Base-by-base conservation (phyloP, 2,113 vertebrate species). In the Pollimyrus isidori region DNA sequence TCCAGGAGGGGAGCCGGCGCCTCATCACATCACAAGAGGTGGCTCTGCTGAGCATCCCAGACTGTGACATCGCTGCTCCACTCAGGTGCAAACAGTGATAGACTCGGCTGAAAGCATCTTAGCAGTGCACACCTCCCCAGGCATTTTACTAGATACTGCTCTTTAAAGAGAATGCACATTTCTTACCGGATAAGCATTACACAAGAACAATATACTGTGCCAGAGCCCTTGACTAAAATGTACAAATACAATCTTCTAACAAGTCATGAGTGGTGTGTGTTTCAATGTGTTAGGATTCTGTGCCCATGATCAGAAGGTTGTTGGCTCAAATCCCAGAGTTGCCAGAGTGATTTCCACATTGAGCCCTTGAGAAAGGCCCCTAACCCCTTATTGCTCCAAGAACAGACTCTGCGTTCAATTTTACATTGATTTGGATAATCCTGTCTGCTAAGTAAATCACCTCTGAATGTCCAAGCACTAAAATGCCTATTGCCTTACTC, bases 11-110 rank as follows among this genome's bases (percentile, higher is more conserved):
- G 88, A 97, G 94, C 91, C 95, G 97, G 86, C 96, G 96, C 87
- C 95, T 98, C 87, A 94, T 98, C 86, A 94, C 90, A 39, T 92
- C 91, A 62, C 96, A 97, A 93, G 95, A 97, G 39, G 96, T 94
- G 56, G 92, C 92, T 52, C 92, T 97, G 90, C 94, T 97, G 92
- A 93, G 76, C 35, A 95, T 95, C 91, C 92, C 90, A 3, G 93
- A 95, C 89, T 94, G 96, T 45, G 93, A 95, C 91, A 92, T 95
- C 6, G 92, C 93, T 35, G 93, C 95, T 42, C 95, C 94, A 15
- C 93, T 96, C 91, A 97, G 96, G 97, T 97, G 94, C 92, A 49
- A 23, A 73, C 10, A 58, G 19, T 7, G 35, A 69, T 30, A 76
- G 73, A 19, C 73, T 5, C 0, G 35, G 30, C 30, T 42, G 35